Conservation (phyloP, 2,113 vertebrate species). For the Pelvicachromis taeniatus region DNA sequence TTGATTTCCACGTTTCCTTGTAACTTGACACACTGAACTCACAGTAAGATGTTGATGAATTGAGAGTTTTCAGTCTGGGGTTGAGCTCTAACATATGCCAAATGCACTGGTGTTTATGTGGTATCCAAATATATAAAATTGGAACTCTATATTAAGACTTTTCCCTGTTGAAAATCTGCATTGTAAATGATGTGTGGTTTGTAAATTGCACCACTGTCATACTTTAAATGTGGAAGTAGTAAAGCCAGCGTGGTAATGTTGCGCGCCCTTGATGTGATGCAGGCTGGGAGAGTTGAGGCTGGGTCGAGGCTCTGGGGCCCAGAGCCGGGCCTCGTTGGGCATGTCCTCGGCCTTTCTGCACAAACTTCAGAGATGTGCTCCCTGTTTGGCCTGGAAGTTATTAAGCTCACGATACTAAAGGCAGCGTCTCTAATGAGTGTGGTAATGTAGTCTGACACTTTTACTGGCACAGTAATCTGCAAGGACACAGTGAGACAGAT, state of each 20-base stretch:
- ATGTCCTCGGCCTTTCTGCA: not conserved
- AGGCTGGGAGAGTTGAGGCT: not conserved
- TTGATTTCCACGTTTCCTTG: conserved; percentile 36
- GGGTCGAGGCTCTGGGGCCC: not conserved
- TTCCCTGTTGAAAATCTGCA: conserved; percentile 2
- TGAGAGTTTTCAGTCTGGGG: conserved; percentile 17
- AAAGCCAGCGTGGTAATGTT: not conserved
- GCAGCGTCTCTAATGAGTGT: conserved; percentile 62
- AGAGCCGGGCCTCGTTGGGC: not conserved
- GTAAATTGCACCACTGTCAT: not conserved
- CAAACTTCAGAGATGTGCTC: conserved; percentile 21
- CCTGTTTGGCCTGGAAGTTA: conserved; percentile 59
- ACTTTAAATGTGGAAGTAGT: conserved; percentile 8
- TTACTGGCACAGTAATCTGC: conserved; percentile 51
- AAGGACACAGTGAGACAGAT: not conserved
- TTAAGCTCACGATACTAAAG: conserved; percentile 53
- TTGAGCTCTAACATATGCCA: not conserved
- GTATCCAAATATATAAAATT: conserved; percentile 26
- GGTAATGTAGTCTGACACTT: conserved; percentile 71
- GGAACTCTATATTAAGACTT: conserved; percentile 3
- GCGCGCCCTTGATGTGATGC: not conserved
- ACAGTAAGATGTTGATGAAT: conserved; percentile 8
- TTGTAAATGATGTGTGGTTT: conserved; percentile 15
- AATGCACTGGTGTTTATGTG: conserved; percentile 9
- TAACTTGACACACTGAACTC: conserved; percentile 27